phyloP scores from a whole-genome alignment of 2,797 vertebrate genomes.

The Agapornis canus region DNA sequence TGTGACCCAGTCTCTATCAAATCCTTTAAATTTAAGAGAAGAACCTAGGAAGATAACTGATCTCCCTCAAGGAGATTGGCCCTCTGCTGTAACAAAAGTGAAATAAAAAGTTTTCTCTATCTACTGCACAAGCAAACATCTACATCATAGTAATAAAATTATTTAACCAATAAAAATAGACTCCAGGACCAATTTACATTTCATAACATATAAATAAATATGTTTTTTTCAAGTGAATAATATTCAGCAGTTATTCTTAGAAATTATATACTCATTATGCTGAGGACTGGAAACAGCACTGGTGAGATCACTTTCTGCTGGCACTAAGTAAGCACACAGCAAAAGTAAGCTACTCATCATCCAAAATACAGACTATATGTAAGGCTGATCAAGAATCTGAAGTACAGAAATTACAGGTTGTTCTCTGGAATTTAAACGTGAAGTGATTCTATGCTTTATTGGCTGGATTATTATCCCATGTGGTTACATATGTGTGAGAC shows the following conservation, averaged over 20 bases:
- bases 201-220: not conserved
- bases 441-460: not conserved
- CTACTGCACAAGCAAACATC: not conserved
- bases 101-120: not conserved
- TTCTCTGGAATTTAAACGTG: not conserved
- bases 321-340: not conserved
- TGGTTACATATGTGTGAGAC: not conserved
- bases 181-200: not conserved
- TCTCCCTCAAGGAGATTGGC: not conserved
- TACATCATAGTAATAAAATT: not conserved
- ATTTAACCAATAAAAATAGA: not conserved
- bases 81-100: not conserved
- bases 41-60: not conserved
- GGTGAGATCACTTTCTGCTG: not conserved
- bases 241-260: not conserved
- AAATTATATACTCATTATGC: not conserved
- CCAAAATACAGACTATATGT: not conserved
- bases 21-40: not conserved
- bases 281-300: not conserved
- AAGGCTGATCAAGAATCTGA: not conserved
- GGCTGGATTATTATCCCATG: not conserved
- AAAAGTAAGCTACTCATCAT: not conserved
- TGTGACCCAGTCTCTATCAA: accelerated
- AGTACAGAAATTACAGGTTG: not conserved
- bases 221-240: not conserved